Conservation (phyloP, 92 coral and sea anemone species). For the Desmophyllum pertusum region DNA sequence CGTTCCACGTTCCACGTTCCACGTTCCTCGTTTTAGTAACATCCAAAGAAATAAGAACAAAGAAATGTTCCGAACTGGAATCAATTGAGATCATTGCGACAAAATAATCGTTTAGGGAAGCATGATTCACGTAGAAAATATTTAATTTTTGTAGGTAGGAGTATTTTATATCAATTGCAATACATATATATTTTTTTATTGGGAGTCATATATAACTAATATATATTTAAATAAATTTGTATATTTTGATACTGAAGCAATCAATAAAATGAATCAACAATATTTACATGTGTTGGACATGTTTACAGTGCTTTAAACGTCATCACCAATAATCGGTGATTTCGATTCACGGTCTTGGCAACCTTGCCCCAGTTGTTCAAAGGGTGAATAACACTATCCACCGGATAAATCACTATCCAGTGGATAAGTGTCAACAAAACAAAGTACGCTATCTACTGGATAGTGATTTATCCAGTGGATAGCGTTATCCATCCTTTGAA, state of each 20-base stretch:
- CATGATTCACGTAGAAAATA: not conserved
- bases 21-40: too few species aligned
- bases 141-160: constrained; percentile 13
- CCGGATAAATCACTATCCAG: too few species aligned
- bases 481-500: too few species aligned
- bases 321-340: too few species aligned
- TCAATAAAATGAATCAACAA: constrained; percentile 9
- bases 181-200: not conserved
- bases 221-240: constrained; percentile 5
- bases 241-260: constrained; percentile 33
- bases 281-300: not conserved
- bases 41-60: not conserved
- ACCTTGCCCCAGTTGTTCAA: too few species aligned
- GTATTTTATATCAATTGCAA: not conserved
- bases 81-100: not conserved
- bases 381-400: too few species aligned
- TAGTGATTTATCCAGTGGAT: too few species aligned
- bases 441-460: too few species aligned
- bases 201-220: too few species aligned
- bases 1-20: too few species aligned
- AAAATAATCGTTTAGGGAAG: not conserved
- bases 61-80: not conserved
- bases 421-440: too few species aligned
- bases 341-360: too few species aligned
- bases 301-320: not conserved